phyloP scores from a whole-genome alignment of 30 jellyfish, hydroid and myxozoan genomes.

The Cassiopea xamachana region DNA sequence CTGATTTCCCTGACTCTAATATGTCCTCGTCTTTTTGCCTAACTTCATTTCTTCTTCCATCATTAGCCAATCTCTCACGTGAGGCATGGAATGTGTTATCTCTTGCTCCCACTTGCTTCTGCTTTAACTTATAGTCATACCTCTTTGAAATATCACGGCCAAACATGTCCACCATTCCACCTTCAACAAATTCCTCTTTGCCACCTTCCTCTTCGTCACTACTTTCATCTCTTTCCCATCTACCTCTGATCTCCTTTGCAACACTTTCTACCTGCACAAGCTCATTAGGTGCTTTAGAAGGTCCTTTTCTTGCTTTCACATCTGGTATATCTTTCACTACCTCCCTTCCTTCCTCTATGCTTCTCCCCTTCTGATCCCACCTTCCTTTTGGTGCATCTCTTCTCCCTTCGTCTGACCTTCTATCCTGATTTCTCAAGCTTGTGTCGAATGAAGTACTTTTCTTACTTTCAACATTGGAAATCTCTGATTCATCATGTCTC shows the following conservation, averaged over 20 bases:
- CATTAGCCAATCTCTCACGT: background rate
- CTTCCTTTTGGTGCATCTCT: background rate
- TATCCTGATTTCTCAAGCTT: background rate
- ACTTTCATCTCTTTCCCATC: constrained; percentile 31
- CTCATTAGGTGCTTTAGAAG: background rate
- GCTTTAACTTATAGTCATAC: constrained; percentile 2
- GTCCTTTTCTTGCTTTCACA: background rate
- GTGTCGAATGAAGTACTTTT: background rate
- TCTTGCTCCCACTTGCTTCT: background rate
- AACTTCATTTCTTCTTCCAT: background rate
- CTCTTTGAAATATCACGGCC: constrained; percentile 72
- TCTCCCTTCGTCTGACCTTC: constrained; percentile 3
- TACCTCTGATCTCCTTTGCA: constrained; percentile 8
- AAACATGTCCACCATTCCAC: constrained; percentile 20
- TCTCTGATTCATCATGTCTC: background rate
- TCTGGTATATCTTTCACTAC: background rate
- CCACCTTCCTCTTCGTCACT: background rate
- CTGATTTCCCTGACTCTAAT: background rate
- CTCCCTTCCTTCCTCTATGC: background rate
- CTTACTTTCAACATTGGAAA: background rate
- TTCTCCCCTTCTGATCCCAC: constrained; percentile 11
- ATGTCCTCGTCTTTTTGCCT: background rate
- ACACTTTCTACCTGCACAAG: background rate
- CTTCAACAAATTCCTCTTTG: background rate
- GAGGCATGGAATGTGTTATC: background rate